A percentile compares a stretch with the other conserved stretches of the same genome.
Evolutionary conservation across 92 coral and sea anemone genomes (phyloP).

Genomic region (Metridium senile): DNA sequence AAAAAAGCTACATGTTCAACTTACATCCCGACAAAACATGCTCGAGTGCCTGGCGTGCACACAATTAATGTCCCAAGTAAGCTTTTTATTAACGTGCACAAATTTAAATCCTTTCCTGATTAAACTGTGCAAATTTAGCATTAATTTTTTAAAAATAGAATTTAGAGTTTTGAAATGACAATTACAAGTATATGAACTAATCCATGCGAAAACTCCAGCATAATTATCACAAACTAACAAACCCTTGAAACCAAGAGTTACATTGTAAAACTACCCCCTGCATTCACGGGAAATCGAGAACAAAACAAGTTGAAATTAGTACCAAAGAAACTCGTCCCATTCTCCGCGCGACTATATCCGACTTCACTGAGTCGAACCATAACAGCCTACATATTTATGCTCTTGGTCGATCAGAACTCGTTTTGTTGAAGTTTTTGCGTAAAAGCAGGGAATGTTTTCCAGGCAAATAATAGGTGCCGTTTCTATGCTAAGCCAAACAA

Average conservation of each 20-base stretch:
- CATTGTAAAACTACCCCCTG: neutral
- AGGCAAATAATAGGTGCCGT: neutral
- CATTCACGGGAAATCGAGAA: too few relatives aligned
- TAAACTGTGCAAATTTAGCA: conserved; percentile 24
- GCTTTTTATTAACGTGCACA: neutral
- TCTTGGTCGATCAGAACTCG: too few relatives aligned
- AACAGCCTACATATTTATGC: too few relatives aligned
- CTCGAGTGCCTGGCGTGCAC: neutral
- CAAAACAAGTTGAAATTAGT: neutral
- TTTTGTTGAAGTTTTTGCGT: neutral
- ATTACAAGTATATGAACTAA: conserved; percentile 13
- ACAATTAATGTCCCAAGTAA: neutral
- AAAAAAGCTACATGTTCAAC: conserved; percentile 29
- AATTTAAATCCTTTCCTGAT: neutral
- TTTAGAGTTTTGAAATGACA: conserved; percentile 18
- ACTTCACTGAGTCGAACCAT: too few relatives aligned
- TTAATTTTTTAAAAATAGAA: conserved; percentile 34
- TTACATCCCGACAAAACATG: conserved; percentile 18
- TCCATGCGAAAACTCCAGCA: neutral
- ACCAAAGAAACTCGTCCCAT: too few relatives aligned
- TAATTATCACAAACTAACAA: too few relatives aligned
- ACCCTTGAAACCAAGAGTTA: too few relatives aligned
- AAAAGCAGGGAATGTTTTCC: neutral
- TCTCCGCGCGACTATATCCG: too few relatives aligned
- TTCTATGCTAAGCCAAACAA: neutral